Evolutionary conservation across 2,888 invertebrate genomes (phyloP).

Genomic region (Brenthis hecate): DNA sequence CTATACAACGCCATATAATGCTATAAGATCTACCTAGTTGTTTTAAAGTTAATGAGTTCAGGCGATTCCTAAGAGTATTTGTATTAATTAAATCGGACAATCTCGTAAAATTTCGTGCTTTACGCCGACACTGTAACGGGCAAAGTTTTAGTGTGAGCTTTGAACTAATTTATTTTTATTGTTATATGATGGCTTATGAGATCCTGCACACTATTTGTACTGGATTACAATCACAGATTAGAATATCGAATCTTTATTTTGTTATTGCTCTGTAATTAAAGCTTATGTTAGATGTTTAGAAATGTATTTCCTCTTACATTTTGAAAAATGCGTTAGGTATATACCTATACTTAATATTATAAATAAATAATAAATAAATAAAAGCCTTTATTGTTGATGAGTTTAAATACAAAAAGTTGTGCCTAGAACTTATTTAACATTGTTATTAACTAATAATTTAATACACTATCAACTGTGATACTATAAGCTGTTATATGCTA

Average conservation of each 20-base stretch:
- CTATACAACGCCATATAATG: slow-evolving; percentile 19
- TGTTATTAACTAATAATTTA: too few relatives aligned
- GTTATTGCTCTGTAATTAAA: slow-evolving; percentile 17
- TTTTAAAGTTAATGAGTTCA: slow-evolving; percentile 43
- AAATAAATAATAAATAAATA: too few relatives aligned
- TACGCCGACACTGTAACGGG: slow-evolving; percentile 66
- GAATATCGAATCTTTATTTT: slow-evolving; percentile 32
- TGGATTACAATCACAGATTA: slow-evolving; percentile 57
- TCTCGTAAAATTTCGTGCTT: slow-evolving; percentile 70
- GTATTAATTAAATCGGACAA: slow-evolving; percentile 74
- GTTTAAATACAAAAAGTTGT: too few relatives aligned
- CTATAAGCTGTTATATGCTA: too few relatives aligned
- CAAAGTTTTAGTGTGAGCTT: slow-evolving; percentile 77
- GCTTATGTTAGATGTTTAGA: neutral
- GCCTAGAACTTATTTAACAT: too few relatives aligned
- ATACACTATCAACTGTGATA: too few relatives aligned
- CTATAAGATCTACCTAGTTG: slow-evolving; percentile 28
- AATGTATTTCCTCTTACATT: too few relatives aligned
- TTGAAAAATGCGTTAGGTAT: too few relatives aligned
- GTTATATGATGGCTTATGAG: slow-evolving; percentile 73
- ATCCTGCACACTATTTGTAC: slow-evolving; percentile 66
- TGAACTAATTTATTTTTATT: slow-evolving; percentile 80
- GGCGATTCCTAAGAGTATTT: slow-evolving; percentile 56
- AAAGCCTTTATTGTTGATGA: too few relatives aligned
- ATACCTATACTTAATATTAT: too few relatives aligned